These are phyloP conservation scores for Amphipoea oculea DNA, from an alignment of 2,888 invertebrate genomes.

Conservation along the genomic window DNA sequence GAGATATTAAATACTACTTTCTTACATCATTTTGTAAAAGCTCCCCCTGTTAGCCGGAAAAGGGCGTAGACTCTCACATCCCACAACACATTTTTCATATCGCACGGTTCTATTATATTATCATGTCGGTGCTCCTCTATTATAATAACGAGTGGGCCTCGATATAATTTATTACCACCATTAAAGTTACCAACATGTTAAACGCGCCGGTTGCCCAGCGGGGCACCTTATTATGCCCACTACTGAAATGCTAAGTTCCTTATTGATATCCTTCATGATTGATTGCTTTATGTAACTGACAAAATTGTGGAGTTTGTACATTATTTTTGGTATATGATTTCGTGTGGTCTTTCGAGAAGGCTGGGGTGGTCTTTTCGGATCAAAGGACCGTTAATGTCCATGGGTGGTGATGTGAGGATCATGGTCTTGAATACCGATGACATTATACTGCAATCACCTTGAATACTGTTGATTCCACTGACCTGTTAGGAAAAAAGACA, in stretches of 20 bases:
- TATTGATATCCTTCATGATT: constrained; percentile 61
- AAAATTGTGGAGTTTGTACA: constrained; percentile 27
- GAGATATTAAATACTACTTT: neutral
- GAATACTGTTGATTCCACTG: neutral
- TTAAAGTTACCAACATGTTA: constrained; percentile 70
- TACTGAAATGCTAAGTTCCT: constrained; percentile 67
- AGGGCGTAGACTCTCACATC: constrained; percentile 43
- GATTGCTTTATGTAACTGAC: constrained; percentile 51
- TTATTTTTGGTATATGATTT: constrained; percentile 28
- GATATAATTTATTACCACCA: constrained; percentile 69
- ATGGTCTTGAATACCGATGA: neutral
- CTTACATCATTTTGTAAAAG: constrained; percentile 7
- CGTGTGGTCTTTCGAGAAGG: constrained; percentile 42
- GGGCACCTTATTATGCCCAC: constrained; percentile 70
- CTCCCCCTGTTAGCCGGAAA: constrained; percentile 22
- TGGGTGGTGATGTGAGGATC: neutral
- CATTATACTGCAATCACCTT: neutral
- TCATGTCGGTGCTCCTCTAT: constrained; percentile 51
- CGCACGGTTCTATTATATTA: constrained; percentile 57
- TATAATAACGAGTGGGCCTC: constrained; percentile 66
- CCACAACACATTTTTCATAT: constrained; percentile 54
- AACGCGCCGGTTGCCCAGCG: constrained; percentile 59
- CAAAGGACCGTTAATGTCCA: neutral
- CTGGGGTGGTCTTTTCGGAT: constrained; percentile 45
- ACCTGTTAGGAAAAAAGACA: neutral